Percentiles rank a stretch among this genome's conserved stretches.
phyloP scores from a whole-genome alignment of 2,113 vertebrate genomes.

The Ancistrus triradiatus region DNA sequence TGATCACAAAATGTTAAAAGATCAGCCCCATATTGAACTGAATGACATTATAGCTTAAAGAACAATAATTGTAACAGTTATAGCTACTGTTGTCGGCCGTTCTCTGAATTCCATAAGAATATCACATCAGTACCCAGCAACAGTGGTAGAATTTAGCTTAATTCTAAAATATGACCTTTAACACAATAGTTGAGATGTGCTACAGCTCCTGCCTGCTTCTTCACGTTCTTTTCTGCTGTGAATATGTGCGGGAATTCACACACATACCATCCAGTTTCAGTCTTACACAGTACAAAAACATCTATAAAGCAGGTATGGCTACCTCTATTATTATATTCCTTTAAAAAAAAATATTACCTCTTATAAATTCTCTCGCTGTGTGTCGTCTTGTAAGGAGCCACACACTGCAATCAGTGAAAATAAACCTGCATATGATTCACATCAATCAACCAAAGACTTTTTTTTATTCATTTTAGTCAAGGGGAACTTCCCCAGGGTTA shows the following conservation, averaged over 20 bases:
- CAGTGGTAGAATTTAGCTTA: not conserved
- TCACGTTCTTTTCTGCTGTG: not conserved
- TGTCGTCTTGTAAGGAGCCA: not conserved
- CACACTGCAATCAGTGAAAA: not conserved
- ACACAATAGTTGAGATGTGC: not conserved
- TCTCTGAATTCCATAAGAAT: no score
- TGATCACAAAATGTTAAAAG: no score
- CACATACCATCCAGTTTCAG: constrained; percentile 22
- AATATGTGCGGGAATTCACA: not conserved
- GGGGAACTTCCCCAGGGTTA: constrained; percentile 29
- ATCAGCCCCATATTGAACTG: no score
- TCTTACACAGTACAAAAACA: not conserved
- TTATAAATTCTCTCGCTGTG: not conserved
- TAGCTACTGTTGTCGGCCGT: no score
- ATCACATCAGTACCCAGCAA: no score
- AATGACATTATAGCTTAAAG: no score
- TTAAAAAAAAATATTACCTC: not conserved
- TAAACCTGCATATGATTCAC: constrained; percentile 27
- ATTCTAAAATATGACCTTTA: not conserved
- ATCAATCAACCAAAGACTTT: constrained; percentile 11
- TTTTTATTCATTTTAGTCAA: constrained; percentile 19
- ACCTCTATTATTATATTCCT: not conserved
- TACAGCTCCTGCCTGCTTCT: not conserved
- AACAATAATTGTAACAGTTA: no score
- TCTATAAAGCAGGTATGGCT: not conserved